Evolutionary conservation across 1,140 invertebrate genomes (phyloP).

Genomic region (Aleiodes sp.): DNA sequence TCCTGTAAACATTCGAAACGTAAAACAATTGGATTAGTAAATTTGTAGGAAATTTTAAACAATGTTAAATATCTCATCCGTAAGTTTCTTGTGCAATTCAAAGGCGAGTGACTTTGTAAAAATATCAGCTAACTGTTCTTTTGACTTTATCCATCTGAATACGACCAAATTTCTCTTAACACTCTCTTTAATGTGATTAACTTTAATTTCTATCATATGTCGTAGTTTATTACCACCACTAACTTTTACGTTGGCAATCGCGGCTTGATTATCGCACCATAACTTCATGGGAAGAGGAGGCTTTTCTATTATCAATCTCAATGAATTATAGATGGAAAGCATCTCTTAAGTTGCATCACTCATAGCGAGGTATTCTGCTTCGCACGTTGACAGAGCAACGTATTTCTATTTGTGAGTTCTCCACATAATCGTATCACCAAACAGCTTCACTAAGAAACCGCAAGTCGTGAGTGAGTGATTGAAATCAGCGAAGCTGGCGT

Average conservation of each 20-base stretch:
- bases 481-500: neutral
- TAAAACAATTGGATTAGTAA: too few species aligned
- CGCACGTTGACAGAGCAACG: neutral
- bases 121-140: constrained; percentile 28
- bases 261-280: constrained; percentile 7
- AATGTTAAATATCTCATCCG: neutral
- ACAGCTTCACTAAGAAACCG: neutral
- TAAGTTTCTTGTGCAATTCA: neutral
- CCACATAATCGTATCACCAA: neutral
- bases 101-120: constrained; percentile 26
- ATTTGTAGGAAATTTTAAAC: too few species aligned
- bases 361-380: neutral
- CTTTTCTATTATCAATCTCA: neutral
- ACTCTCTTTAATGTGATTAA: constrained; percentile 26
- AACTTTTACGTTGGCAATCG: neutral
- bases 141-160: constrained; percentile 24
- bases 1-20: too few species aligned
- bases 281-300: neutral
- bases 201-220: constrained; percentile 8
- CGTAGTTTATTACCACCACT: neutral
- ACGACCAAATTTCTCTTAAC: constrained; percentile 22
- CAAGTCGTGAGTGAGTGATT: neutral
- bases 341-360: neutral
- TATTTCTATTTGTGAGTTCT: neutral
- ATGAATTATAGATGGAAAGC: neutral